Evolutionary conservation across 2,113 vertebrate genomes (phyloP).

Genomic region (Scortum barcoo): DNA sequence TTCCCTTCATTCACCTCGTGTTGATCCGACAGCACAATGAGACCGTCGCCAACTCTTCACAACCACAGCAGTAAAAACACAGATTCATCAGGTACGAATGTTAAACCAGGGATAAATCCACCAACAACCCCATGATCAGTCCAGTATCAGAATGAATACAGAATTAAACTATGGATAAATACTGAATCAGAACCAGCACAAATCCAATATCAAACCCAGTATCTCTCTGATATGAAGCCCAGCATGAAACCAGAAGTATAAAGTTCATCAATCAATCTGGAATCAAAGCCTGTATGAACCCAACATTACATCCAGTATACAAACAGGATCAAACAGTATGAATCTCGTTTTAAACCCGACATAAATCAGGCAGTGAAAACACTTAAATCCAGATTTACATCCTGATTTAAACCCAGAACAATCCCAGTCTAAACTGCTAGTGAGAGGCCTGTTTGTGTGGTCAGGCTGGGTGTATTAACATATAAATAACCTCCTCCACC

Average conservation of each 20-base stretch:
- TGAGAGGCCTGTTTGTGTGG: constrained; percentile 20
- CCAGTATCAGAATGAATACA: too few species aligned
- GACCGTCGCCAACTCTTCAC: not conserved
- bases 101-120: not conserved
- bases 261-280: not conserved
- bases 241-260: not conserved
- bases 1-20: not conserved
- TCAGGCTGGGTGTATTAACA: constrained; percentile 67
- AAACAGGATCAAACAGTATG: not conserved
- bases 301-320: not conserved
- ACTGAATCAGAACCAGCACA: too few species aligned
- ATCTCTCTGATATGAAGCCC: not conserved
- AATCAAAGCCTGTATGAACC: not conserved
- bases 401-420: not conserved
- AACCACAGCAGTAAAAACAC: not conserved
- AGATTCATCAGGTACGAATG: not conserved
- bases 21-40: not conserved
- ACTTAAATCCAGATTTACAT: not conserved
- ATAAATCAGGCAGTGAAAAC: not conserved
- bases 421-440: constrained; percentile 44
- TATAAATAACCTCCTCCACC: constrained; percentile 73
- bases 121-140: not conserved
- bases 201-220: not conserved
- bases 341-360: not conserved
- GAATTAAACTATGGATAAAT: too few species aligned